Evolutionary conservation across 2,113 vertebrate species (phyloP).

Genomic region (Oxygymnocypris stewartii): DNA sequence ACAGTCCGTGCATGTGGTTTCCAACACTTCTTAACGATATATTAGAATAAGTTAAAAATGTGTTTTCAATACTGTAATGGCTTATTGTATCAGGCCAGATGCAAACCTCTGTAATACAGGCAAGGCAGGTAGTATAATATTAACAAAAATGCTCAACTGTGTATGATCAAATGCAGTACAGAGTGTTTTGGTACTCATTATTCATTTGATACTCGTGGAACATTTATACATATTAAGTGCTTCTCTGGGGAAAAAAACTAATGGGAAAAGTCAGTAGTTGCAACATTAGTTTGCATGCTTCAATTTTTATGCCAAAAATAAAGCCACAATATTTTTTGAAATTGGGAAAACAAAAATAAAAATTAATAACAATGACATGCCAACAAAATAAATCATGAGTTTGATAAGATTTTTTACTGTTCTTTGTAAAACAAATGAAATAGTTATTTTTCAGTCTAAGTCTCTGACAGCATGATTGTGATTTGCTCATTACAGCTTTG

Average conservation of each 20-base stretch:
- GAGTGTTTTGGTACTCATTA: not conserved
- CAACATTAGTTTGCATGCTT: constrained; percentile 20
- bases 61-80: not conserved
- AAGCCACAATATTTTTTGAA: not conserved
- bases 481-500: not conserved
- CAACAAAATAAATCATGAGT: not conserved
- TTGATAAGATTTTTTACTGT: not conserved
- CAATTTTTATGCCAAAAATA: not conserved
- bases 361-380: not conserved
- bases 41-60: not conserved
- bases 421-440: not conserved
- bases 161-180: not conserved
- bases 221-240: not conserved
- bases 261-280: not conserved
- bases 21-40: not conserved
- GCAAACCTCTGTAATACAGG: not conserved
- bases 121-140: not conserved
- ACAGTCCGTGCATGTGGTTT: constrained; percentile 61
- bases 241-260: not conserved
- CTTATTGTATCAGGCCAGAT: not conserved
- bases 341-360: not conserved
- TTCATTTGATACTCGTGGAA: not conserved
- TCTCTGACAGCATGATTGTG: not conserved
- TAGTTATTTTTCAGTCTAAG: not conserved
- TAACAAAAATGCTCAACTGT: not conserved